Percentiles rank a stretch among this genome's conserved stretches.
Conservation (phyloP, 2,797 vertebrate genomes). For the Rachycentron canadum region DNA sequence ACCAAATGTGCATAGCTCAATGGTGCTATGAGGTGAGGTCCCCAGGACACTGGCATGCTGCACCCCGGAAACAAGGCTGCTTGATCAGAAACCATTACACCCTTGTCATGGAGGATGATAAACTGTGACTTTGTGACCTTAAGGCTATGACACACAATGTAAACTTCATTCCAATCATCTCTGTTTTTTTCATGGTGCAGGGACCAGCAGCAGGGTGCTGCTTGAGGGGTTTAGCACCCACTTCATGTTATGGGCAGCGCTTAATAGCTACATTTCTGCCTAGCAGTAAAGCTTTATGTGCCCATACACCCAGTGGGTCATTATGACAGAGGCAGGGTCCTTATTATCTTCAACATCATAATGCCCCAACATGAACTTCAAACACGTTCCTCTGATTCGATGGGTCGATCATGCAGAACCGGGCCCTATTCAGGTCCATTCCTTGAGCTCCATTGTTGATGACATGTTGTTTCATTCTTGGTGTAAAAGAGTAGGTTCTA, state of each 20-base stretch:
- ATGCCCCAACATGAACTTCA: constrained; percentile 66
- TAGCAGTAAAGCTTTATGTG: constrained; percentile 49
- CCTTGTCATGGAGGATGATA: constrained; percentile 9
- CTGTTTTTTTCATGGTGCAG: constrained; percentile 24
- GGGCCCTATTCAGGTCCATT: constrained; percentile 68
- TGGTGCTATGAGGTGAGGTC: constrained; percentile 55
- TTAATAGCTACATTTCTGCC: constrained; percentile 57
- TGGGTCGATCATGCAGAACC: constrained; percentile 77
- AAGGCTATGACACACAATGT: constrained; percentile 41
- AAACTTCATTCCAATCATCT: constrained; percentile 42
- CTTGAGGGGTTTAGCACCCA: constrained; percentile 51
- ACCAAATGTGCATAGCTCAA: constrained; percentile 61
- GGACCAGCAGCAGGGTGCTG: constrained; percentile 21
- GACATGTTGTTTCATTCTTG: constrained; percentile 63
- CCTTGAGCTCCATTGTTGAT: constrained; percentile 64
- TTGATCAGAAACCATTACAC: not conserved
- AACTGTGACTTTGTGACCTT: constrained; percentile 63
- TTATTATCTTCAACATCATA: constrained; percentile 57
- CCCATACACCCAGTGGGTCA: constrained; percentile 49
- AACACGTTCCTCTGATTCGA: constrained; percentile 72
- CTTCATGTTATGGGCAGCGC: constrained; percentile 36
- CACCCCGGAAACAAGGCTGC: constrained; percentile 15
- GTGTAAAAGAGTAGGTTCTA: constrained; percentile 45
- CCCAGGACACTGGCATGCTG: constrained; percentile 1
- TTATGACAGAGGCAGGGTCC: constrained; percentile 56